Percentiles rank a stretch among this genome's conserved stretches.
Conservation (phyloP, 2,888 invertebrate genomes). For the Andrena chrysosceles region DNA sequence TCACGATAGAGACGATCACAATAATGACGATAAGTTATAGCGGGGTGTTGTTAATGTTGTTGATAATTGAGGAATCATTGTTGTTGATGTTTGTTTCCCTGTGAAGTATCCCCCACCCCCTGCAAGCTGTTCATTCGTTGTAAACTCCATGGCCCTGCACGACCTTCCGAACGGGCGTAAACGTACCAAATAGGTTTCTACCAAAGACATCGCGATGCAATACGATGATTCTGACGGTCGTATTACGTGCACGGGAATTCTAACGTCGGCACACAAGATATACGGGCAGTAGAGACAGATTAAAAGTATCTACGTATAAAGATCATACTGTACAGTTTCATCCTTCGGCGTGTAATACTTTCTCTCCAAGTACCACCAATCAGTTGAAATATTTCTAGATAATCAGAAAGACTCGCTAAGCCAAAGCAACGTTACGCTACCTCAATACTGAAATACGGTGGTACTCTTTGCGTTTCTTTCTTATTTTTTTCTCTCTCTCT, state of each 20-base stretch:
- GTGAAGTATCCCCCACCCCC: conserved; percentile 66
- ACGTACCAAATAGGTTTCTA: conserved; percentile 74
- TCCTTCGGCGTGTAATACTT: conserved; percentile 40
- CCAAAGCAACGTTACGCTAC: conserved; percentile 73
- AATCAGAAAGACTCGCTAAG: conserved; percentile 68
- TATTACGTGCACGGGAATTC: conserved; percentile 36
- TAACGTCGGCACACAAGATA: conserved; percentile 44
- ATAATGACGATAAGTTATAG: conserved; percentile 77
- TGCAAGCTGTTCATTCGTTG: conserved; percentile 76
- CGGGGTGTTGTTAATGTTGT: conserved; percentile 82
- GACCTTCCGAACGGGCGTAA: conserved; percentile 76
- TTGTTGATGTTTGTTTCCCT: conserved; percentile 82
- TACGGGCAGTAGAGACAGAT: conserved; percentile 43
- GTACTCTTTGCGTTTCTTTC: conserved; percentile 36
- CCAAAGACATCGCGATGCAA: conserved; percentile 68
- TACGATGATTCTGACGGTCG: conserved; percentile 48
- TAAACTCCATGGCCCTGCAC: conserved; percentile 71
- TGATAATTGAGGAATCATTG: conserved; percentile 80
- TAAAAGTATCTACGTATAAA: conserved; percentile 46
- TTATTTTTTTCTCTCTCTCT: too few species aligned
- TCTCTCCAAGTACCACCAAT: conserved; percentile 59
- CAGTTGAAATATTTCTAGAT: conserved; percentile 63
- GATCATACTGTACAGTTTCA: conserved; percentile 51
- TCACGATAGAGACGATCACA: conserved; percentile 69
- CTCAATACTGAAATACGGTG: conserved; percentile 66